A percentile compares a stretch with the other conserved stretches of the same genome.
These are phyloP conservation scores for Pedetes capensis DNA, from an alignment of 2,113 vertebrate genomes.

Conservation along the genomic window DNA sequence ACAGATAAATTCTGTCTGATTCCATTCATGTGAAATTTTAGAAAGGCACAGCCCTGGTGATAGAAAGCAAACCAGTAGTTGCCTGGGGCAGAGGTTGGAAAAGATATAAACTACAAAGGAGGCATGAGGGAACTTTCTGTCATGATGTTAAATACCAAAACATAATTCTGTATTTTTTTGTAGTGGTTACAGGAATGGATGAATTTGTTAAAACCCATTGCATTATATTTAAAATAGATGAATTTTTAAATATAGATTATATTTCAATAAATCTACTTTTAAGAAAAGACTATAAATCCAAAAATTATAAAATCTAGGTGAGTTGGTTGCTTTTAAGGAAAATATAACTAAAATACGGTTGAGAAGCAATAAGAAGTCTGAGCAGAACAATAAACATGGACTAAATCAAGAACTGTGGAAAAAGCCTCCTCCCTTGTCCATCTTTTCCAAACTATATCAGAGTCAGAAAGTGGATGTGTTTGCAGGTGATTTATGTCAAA, in stretches of 20 bases:
- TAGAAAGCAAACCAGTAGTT: neutral
- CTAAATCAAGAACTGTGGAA: neutral
- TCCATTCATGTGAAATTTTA: neutral
- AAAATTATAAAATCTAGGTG: slow-evolving; percentile 2
- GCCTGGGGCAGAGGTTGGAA: neutral
- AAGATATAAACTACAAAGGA: neutral
- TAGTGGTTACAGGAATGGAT: neutral
- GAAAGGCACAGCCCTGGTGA: neutral
- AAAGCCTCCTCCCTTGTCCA: neutral
- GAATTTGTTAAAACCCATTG: neutral
- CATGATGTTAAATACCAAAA: neutral
- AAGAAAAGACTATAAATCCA: neutral
- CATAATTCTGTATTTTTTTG: neutral
- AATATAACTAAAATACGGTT: neutral
- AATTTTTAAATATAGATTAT: slow-evolving; percentile 11
- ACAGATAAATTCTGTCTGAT: neutral
- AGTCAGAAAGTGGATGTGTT: neutral
- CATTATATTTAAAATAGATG: neutral
- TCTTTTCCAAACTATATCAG: neutral
- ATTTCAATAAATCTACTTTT: neutral
- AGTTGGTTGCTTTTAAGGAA: neutral
- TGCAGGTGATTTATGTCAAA: slow-evolving; percentile 18
- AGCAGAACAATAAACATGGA: neutral
- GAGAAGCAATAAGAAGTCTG: neutral
- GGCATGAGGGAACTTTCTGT: neutral